phyloP scores from a whole-genome alignment of 2,113 vertebrate genomes.

The Glareola pratincola region DNA sequence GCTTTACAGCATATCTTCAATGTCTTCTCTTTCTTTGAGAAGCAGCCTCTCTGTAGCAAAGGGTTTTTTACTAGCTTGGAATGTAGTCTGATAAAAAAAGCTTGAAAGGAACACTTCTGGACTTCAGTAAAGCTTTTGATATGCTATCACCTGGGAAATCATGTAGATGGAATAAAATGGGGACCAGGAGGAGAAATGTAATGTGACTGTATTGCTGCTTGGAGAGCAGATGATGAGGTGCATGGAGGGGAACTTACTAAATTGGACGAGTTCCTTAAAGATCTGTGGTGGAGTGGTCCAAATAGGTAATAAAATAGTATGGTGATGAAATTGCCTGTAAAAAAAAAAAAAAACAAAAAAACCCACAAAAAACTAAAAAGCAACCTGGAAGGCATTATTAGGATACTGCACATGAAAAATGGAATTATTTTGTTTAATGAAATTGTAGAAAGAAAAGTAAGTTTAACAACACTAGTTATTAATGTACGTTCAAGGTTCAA shows the following conservation, averaged over 20 bases:
- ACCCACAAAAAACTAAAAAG: no score
- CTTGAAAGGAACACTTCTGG: not conserved
- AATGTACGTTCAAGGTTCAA: not conserved
- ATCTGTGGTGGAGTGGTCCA: not conserved
- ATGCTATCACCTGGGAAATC: not conserved
- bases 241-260: not conserved
- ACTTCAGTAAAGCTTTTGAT: conserved; percentile 29
- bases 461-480: not conserved
- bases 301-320: not conserved
- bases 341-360: no score
- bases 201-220: not conserved
- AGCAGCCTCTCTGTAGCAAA: not conserved
- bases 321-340: not conserved
- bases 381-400: not conserved
- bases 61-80: not conserved
- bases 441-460: not conserved
- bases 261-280: not conserved
- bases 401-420: not conserved
- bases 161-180: not conserved
- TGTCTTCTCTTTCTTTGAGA: not conserved
- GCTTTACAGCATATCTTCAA: not conserved
- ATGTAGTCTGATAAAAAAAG: not conserved
- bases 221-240: not conserved
- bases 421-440: not conserved
- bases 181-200: not conserved